A percentile compares a stretch with the other conserved stretches of the same genome.
Conservation (phyloP, 2,113 vertebrate species). For the Tragelaphus buxtoni region DNA sequence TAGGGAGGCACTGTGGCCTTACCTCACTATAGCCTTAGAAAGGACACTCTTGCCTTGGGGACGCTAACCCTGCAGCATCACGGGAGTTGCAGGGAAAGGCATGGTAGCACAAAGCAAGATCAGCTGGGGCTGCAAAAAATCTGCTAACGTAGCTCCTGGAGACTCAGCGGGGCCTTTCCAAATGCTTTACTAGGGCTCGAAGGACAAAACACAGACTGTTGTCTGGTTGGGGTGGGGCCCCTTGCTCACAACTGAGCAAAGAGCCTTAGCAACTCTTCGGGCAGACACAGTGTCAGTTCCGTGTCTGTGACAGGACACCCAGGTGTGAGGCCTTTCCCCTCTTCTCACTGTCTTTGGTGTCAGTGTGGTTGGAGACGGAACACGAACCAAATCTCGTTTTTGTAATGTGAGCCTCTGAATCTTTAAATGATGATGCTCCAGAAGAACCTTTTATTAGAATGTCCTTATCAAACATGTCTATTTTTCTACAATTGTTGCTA, state of each 20-base stretch:
- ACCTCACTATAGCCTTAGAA: neutral
- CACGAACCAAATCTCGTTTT: constrained; percentile 79
- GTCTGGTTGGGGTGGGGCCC: constrained; percentile 36
- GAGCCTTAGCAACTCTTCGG: neutral
- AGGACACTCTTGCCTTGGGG: neutral
- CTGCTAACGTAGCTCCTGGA: constrained; percentile 56
- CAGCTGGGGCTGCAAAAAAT: neutral
- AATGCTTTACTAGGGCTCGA: neutral
- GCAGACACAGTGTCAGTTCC: constrained; percentile 61
- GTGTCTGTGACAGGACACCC: constrained; percentile 59
- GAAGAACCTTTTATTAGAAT: constrained; percentile 80
- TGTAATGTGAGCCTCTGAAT: constrained; percentile 78
- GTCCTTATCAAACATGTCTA: constrained; percentile 83
- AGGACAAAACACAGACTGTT: neutral
- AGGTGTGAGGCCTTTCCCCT: constrained; percentile 37
- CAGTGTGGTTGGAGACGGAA: constrained; percentile 70
- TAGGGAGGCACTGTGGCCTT: neutral
- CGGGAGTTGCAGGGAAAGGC: neutral
- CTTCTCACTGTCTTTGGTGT: constrained; percentile 70
- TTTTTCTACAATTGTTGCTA: constrained; percentile 85
- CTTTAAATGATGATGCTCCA: constrained; percentile 75
- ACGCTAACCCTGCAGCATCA: rapidly evolving
- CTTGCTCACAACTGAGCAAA: constrained; percentile 59
- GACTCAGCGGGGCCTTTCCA: neutral
- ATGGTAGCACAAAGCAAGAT: constrained; percentile 12